These are phyloP conservation scores for Cyprinodon variegatus DNA, from an alignment of 2,113 vertebrate species.

Conservation along the genomic window DNA sequence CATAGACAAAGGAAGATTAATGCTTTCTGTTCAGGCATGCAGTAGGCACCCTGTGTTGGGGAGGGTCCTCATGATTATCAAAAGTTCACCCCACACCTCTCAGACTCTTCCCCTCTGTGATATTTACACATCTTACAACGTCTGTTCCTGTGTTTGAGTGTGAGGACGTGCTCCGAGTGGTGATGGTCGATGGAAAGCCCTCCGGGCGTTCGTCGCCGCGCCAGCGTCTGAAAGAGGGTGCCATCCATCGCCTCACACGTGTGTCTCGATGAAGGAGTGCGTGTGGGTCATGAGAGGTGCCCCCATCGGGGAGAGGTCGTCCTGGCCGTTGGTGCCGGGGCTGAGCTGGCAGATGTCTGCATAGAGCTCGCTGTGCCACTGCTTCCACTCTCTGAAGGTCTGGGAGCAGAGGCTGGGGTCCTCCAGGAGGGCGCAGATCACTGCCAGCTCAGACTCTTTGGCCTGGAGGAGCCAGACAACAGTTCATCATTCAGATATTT, in stretches of 20 bases:
- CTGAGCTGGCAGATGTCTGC: constrained; percentile 88
- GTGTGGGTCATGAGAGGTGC: constrained; percentile 87
- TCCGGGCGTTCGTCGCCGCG: constrained; percentile 34
- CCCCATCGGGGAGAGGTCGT: constrained; percentile 82
- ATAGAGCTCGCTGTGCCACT: constrained; percentile 90
- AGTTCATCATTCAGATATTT: constrained; percentile 11
- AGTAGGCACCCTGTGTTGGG: constrained; percentile 85
- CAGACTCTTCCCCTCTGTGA: constrained; percentile 75
- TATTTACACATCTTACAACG: constrained; percentile 86
- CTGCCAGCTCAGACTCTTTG: constrained; percentile 86
- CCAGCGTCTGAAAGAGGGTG: constrained; percentile 42
- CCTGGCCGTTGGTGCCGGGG: constrained; percentile 82
- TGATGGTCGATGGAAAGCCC: constrained; percentile 47
- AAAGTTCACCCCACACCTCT: constrained; percentile 83
- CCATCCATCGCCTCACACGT: constrained; percentile 80
- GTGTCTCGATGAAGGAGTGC: constrained; percentile 92
- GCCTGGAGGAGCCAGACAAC: constrained; percentile 71
- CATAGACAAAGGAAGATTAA: constrained; percentile 84
- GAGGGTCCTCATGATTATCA: constrained; percentile 82
- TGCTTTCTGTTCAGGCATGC: constrained; percentile 88
- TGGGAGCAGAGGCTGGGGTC: constrained; percentile 87
- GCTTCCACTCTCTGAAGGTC: constrained; percentile 91
- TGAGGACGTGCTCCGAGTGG: constrained; percentile 51
- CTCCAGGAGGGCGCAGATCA: constrained; percentile 86
- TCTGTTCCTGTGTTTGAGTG: constrained; percentile 49